phyloP scores from a whole-genome alignment of 2,888 invertebrate species.

The Serrognathus titanus region DNA sequence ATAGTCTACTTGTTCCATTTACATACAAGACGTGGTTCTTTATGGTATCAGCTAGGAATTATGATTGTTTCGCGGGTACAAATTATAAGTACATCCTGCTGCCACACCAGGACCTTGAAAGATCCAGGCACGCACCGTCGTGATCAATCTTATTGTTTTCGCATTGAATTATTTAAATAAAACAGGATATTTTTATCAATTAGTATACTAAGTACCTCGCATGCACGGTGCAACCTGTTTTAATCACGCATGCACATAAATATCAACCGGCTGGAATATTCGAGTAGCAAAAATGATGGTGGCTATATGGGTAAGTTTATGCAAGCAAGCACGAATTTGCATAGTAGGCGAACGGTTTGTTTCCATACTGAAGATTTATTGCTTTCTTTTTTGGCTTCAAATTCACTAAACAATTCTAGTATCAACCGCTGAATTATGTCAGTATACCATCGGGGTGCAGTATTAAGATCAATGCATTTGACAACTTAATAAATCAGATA shows the following conservation, averaged over 20 bases:
- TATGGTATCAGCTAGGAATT: conserved; percentile 13
- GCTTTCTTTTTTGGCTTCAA: background rate
- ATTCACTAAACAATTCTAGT: background rate
- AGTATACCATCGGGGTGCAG: too few species aligned
- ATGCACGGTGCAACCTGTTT: background rate
- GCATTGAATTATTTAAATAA: background rate
- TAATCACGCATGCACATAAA: conserved; percentile 10
- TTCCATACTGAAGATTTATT: background rate
- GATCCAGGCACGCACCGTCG: background rate
- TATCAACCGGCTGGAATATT: background rate
- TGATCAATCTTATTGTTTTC: background rate
- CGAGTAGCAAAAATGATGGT: too few species aligned
- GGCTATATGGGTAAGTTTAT: too few species aligned
- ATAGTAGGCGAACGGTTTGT: too few species aligned
- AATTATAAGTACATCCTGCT: conserved; percentile 21
- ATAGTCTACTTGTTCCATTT: conserved; percentile 19
- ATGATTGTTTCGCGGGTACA: conserved; percentile 17
- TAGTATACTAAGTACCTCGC: conserved; percentile 6
- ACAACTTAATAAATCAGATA: too few species aligned
- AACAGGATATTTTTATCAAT: conserved; percentile 1
- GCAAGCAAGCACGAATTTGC: too few species aligned
- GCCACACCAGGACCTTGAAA: conserved; percentile 1
- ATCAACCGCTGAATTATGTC: too few species aligned
- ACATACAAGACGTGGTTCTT: conserved; percentile 13
- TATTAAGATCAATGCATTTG: too few species aligned